Evolutionary conservation across 2,797 vertebrate genomes (phyloP).

Genomic region (Adrianichthys oophorus): DNA sequence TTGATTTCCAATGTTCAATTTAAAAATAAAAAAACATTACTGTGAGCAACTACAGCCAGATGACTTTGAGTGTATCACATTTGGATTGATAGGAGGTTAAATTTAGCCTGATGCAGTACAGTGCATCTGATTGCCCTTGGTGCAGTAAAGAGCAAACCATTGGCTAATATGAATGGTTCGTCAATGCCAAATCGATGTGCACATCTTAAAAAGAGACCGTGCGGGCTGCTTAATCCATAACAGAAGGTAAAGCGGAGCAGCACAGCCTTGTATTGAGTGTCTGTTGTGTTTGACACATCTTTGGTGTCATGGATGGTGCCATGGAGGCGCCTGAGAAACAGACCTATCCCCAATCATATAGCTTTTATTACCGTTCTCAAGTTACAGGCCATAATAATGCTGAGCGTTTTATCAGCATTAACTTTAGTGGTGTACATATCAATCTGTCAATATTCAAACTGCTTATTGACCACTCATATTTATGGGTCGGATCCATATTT

Average conservation of each 20-base stretch:
- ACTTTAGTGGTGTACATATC: conserved; percentile 61
- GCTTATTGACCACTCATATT: conserved; percentile 47
- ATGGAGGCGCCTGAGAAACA: conserved; percentile 68
- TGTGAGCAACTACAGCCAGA: conserved; percentile 31
- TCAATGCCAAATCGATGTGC: conserved; percentile 76
- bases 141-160: conserved; percentile 57
- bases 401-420: conserved; percentile 63
- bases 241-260: conserved; percentile 37
- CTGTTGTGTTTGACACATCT: conserved; percentile 74
- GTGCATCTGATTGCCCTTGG: conserved; percentile 70
- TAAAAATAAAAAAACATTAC: conserved; percentile 33
- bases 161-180: conserved; percentile 66
- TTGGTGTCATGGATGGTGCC: conserved; percentile 76
- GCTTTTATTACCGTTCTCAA: conserved; percentile 72
- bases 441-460: conserved; percentile 64
- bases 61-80: conserved; percentile 50
- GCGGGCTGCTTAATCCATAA: conserved; percentile 63
- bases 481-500: conserved; percentile 35
- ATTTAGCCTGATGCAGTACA: conserved; percentile 53
- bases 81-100: conserved; percentile 63
- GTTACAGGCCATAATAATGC: conserved; percentile 65
- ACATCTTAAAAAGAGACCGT: conserved; percentile 61
- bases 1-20: conserved; percentile 4
- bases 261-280: conserved; percentile 65
- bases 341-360: conserved; percentile 61